Percentiles rank a stretch among this genome's conserved stretches.
phyloP scores from a whole-genome alignment of 35 echinoderm and acorn worm species.

The Apostichopus japonicus region DNA sequence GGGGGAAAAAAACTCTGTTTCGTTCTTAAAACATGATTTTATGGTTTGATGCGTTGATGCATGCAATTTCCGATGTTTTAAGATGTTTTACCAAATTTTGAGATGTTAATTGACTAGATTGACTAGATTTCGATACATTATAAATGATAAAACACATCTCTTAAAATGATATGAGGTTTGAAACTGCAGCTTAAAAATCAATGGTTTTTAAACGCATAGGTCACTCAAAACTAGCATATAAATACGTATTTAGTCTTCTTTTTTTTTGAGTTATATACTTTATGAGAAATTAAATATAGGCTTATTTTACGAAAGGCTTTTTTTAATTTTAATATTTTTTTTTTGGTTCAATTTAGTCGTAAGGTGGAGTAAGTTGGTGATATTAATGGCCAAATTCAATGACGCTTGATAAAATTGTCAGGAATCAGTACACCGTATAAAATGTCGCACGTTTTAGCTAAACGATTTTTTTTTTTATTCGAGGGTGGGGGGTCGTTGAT shows the following conservation, averaged over 20 bases:
- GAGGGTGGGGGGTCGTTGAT: too few species aligned
- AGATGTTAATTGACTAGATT: neutral
- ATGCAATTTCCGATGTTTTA: neutral
- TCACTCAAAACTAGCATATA: neutral
- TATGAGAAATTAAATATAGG: too few species aligned
- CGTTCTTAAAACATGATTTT: neutral
- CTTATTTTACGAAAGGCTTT: too few species aligned
- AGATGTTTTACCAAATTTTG: neutral
- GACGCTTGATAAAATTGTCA: neutral
- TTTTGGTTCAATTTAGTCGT: too few species aligned
- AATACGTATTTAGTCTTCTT: neutral
- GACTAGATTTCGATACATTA: neutral
- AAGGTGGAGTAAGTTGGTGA: too few species aligned
- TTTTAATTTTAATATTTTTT: too few species aligned
- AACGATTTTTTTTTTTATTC: too few species aligned
- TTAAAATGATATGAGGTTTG: neutral
- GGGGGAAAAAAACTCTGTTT: neutral
- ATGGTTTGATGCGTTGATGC: constrained; percentile 14
- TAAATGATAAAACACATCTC: neutral
- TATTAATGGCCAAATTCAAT: neutral
- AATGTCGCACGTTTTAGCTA: neutral
- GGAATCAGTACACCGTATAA: neutral
- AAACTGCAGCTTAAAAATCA: neutral
- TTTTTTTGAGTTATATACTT: too few species aligned
- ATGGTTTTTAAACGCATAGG: neutral